phyloP scores from a whole-genome alignment of 2,113 vertebrate genomes.

The Seriola rivoliana region DNA sequence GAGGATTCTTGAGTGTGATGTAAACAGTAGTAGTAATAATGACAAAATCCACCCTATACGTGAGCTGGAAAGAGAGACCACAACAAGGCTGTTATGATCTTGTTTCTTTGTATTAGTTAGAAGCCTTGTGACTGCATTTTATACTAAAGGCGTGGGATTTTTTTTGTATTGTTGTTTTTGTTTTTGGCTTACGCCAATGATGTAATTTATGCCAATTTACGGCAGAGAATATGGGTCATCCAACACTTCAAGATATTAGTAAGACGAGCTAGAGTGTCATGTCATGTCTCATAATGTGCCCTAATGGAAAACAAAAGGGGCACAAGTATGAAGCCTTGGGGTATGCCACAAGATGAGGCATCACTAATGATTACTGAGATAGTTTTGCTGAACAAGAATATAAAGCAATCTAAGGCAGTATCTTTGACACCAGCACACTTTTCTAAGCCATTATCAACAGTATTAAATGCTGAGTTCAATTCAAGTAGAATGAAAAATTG shows the following conservation, averaged over 20 bases:
- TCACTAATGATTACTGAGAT: too few species aligned
- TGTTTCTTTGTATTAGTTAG: not conserved
- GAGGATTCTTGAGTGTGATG: not conserved
- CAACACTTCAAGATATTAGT: not conserved
- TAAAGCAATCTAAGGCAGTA: too few species aligned
- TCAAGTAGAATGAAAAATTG: not conserved
- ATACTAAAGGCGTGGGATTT: too few species aligned
- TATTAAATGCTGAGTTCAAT: not conserved
- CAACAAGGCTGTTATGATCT: not conserved
- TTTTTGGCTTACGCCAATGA: too few species aligned
- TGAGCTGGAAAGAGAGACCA: not conserved
- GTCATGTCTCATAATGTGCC: too few species aligned
- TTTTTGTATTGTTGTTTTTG: too few species aligned
- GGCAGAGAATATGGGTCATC: too few species aligned
- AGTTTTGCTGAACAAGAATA: too few species aligned
- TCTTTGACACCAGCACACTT: not conserved
- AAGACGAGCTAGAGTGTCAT: not conserved
- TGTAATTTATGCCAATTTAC: too few species aligned
- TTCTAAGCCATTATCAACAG: not conserved
- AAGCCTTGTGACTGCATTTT: not conserved
- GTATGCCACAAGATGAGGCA: too few species aligned
- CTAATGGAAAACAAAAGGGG: not conserved
- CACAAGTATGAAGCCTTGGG: not conserved
- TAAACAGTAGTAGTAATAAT: not conserved
- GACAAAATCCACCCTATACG: not conserved